These are phyloP conservation scores for Atta colombica DNA, from an alignment of 1,140 invertebrate genomes.

Conservation along the genomic window DNA sequence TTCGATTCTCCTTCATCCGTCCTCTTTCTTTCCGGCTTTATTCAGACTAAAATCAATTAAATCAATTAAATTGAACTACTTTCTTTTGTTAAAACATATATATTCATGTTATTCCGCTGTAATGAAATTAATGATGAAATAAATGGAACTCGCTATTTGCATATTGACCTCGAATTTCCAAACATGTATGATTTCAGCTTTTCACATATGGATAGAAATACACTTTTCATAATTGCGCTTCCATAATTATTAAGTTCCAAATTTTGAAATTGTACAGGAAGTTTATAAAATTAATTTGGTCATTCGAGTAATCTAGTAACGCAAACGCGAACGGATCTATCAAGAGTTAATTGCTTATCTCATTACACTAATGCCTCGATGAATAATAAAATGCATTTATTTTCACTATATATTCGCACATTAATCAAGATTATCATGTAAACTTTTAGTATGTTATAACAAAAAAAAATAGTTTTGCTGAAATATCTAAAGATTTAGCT, in stretches of 20 bases:
- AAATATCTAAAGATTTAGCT: no score
- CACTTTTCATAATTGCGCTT: background rate
- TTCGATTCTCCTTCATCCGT: background rate
- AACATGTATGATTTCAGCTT: background rate
- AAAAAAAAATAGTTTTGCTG: no score
- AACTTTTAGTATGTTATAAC: background rate
- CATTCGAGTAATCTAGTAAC: background rate
- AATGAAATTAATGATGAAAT: background rate
- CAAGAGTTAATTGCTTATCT: constrained; percentile 39
- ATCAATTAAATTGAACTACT: background rate
- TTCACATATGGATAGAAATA: background rate
- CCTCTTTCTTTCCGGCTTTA: background rate
- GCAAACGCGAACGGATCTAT: background rate
- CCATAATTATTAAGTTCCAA: constrained; percentile 15
- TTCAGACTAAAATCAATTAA: background rate
- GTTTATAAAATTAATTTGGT: constrained; percentile 29
- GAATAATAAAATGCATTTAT: constrained; percentile 3
- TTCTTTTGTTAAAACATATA: background rate
- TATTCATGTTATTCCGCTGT: background rate
- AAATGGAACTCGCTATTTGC: background rate
- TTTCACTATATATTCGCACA: background rate
- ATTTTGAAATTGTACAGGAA: background rate
- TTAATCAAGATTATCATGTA: background rate
- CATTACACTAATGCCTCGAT: constrained; percentile 12
- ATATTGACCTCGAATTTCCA: background rate